phyloP scores from a whole-genome alignment of 2,888 invertebrate species.

The Meganola albula region DNA sequence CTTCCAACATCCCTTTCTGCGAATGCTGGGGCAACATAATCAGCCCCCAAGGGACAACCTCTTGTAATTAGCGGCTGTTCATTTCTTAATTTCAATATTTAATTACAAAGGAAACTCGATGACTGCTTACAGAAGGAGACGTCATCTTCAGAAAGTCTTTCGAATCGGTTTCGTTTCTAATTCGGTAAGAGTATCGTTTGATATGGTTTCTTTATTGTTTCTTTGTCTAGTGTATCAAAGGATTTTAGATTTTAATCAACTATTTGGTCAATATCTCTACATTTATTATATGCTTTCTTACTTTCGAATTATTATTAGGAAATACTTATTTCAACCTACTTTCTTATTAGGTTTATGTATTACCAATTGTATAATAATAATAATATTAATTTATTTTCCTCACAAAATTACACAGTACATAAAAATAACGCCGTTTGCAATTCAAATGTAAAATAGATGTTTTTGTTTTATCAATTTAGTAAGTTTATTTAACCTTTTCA shows the following conservation, averaged over 20 bases:
- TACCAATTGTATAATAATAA: too few relatives aligned
- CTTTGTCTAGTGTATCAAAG: conserved; percentile 59
- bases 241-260: conserved; percentile 39
- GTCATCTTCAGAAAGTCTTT: conserved; percentile 72
- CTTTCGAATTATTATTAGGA: too few relatives aligned
- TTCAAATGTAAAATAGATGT: too few relatives aligned
- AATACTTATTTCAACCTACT: too few relatives aligned
- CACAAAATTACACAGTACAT: too few relatives aligned
- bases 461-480: too few relatives aligned
- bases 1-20: conserved; percentile 62
- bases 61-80: conserved; percentile 78
- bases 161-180: conserved; percentile 64
- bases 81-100: conserved; percentile 80
- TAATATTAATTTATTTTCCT: too few relatives aligned
- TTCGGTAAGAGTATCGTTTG: conserved; percentile 54
- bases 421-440: too few relatives aligned
- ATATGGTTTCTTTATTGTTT: conserved; percentile 58
- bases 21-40: conserved; percentile 67
- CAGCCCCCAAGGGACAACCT: conserved; percentile 76
- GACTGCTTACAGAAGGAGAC: conserved; percentile 70
- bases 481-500: too few relatives aligned
- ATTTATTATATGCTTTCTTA: conserved; percentile 17
- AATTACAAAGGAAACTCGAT: conserved; percentile 78
- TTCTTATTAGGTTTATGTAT: too few relatives aligned
- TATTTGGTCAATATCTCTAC: conserved; percentile 19